Conservation (phyloP, 2,113 vertebrate genomes). For the Tichodroma muraria region DNA sequence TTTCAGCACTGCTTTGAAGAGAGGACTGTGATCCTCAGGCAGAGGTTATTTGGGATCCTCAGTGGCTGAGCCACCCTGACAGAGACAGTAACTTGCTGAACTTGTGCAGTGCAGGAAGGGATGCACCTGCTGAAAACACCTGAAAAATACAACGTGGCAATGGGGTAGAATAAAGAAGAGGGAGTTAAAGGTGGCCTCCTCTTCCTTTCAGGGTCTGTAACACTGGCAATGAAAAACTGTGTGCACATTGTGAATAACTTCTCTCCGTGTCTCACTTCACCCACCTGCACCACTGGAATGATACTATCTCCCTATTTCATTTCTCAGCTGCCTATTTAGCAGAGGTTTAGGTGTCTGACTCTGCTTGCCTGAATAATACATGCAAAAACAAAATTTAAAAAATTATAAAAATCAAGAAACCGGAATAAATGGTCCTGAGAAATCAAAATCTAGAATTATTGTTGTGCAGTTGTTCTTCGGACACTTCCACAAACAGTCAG, state of each 20-base stretch:
- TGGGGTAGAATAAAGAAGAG: background rate
- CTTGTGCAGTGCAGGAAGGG: background rate
- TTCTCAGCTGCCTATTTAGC: background rate
- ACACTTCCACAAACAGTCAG: background rate
- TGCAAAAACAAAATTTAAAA: background rate
- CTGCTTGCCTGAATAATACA: background rate
- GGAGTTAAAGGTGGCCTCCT: background rate
- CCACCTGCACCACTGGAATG: background rate
- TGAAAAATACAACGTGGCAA: background rate
- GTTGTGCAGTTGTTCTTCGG: background rate
- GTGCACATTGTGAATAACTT: background rate
- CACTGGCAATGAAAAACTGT: background rate
- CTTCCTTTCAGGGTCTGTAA: background rate
- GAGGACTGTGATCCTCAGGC: background rate
- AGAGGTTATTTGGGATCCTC: background rate
- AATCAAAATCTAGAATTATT: background rate
- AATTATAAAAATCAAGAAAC: background rate
- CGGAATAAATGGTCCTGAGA: background rate
- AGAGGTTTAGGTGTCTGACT: background rate
- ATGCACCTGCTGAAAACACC: background rate
- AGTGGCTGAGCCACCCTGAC: background rate
- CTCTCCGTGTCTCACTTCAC: background rate
- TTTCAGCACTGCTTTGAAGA: background rate
- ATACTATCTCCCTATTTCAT: background rate
- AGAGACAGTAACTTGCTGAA: background rate